Evolutionary conservation across 2,888 invertebrate genomes (phyloP), one percentile per base, ranked within the genome.

Genomic region (Pherbina coryleti): DNA sequence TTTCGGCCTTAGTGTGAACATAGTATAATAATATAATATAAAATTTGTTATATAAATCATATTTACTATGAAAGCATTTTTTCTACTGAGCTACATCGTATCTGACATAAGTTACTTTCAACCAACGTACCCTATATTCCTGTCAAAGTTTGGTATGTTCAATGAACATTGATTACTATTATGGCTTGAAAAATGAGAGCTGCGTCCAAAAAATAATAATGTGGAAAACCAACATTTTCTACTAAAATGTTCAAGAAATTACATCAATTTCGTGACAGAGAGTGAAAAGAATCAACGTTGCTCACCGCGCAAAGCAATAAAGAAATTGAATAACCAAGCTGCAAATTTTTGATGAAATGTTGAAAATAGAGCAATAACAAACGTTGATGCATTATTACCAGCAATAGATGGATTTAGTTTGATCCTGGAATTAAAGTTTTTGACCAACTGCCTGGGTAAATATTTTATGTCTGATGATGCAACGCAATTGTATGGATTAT

Each of bases 131-230:
- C 70, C 53, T 19, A 31, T 19, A 14, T 3, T 25, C 14, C 53
- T 75, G 79, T 67, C 77, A 79, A 51, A n/a, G n/a, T 51, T 17
- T 22, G 75, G 75, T 79, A n/a, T 79, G 79, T 79, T 79, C 79
- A 79, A 53, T 77, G 71, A 49, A 22, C 5, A 37, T 69, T 74
- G 69, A 53, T 53, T 70, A 62, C 60, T 67, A 53, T 22, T 74
- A 74, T 67, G 75, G 72, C 72, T 72, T 76, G 55, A 62, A 69
- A 69, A 79, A 60, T 79, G 79, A 78, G 71, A 78, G 77, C 77
- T 74, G 76, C 62, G 69, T 70, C 69, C 69, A 77, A 79, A 79
- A 79, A 79, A 78, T 79, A 79, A 76, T 79, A 79, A 76, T 76
- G 76, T 75, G 75, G 75, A 73, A 78, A 79, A 66, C 66, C 74